A percentile compares a stretch with the other conserved stretches of the same genome.
These are phyloP conservation scores for Oreochromis niloticus DNA, from an alignment of 2,113 vertebrate species.

Conservation along the genomic window DNA sequence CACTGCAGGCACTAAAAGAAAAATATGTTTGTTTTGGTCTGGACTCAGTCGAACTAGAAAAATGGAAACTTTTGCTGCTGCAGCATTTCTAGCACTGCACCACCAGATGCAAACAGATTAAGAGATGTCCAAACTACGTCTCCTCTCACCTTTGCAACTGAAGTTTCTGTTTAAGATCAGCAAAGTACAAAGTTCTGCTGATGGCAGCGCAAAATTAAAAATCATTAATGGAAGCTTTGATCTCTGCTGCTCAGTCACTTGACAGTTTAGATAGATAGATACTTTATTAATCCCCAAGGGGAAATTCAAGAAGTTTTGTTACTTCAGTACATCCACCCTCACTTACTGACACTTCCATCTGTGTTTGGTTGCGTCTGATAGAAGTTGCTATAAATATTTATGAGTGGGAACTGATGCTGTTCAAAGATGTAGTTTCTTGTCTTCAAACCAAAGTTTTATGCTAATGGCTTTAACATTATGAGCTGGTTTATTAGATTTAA, in stretches of 20 bases:
- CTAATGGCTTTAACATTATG: not conserved
- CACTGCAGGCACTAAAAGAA: not conserved
- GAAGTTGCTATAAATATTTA: not conserved
- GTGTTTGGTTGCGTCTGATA: not conserved
- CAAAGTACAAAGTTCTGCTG: not conserved
- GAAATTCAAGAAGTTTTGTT: too few relatives aligned
- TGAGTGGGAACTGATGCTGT: not conserved
- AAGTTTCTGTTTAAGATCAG: not conserved
- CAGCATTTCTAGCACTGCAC: not conserved
- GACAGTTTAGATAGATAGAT: too few relatives aligned
- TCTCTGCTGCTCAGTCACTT: not conserved
- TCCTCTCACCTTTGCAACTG: not conserved
- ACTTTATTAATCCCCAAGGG: too few relatives aligned
- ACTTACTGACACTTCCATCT: not conserved
- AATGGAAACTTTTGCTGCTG: not conserved
- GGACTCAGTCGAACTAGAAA: accelerated
- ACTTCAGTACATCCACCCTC: not conserved
- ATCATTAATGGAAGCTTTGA: not conserved
- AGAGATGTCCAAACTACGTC: not conserved
- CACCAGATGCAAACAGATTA: not conserved
- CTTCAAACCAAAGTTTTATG: not conserved
- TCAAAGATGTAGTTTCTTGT: not conserved
- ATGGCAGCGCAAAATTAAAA: not conserved
- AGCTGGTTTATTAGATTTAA: not conserved
- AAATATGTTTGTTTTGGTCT: not conserved